phyloP scores from a whole-genome alignment of 2,797 vertebrate genomes.

The Limnodromus scolopaceus region DNA sequence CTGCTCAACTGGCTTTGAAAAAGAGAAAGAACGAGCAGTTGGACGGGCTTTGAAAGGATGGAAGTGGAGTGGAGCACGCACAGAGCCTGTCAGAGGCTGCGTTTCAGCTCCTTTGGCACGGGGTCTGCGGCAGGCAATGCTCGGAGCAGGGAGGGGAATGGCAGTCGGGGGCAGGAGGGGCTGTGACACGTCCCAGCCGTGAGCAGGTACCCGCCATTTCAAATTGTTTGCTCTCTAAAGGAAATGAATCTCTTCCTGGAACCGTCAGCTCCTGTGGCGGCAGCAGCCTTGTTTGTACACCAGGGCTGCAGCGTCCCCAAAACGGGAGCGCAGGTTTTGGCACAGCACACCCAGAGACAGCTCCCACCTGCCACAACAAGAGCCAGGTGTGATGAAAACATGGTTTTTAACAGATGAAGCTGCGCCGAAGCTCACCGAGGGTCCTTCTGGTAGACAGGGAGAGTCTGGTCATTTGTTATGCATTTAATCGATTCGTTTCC shows the following conservation, averaged over 20 bases:
- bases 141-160: background rate
- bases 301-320: background rate
- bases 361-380: background rate
- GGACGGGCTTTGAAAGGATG: background rate
- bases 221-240: background rate
- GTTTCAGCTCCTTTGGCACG: constrained; percentile 28
- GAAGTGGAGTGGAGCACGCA: background rate
- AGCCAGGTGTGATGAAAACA: background rate
- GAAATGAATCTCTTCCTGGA: background rate
- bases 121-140: background rate
- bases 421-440: background rate
- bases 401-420: background rate
- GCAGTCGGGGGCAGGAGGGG: background rate
- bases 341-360: background rate
- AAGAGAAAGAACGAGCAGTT: background rate
- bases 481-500: rapidly evolving
- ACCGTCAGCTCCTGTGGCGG: background rate
- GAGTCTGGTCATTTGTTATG: background rate
- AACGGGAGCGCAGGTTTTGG: background rate
- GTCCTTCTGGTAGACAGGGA: background rate
- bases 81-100: background rate
- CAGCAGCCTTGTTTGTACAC: background rate
- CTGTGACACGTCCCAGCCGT: constrained; percentile 26
- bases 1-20: background rate
- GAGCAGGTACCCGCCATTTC: constrained; percentile 25